A percentile compares a stretch with the other conserved stretches of the same genome.
Evolutionary conservation across 2,113 vertebrate species (phyloP).

Genomic region (Coturnix japonica): DNA sequence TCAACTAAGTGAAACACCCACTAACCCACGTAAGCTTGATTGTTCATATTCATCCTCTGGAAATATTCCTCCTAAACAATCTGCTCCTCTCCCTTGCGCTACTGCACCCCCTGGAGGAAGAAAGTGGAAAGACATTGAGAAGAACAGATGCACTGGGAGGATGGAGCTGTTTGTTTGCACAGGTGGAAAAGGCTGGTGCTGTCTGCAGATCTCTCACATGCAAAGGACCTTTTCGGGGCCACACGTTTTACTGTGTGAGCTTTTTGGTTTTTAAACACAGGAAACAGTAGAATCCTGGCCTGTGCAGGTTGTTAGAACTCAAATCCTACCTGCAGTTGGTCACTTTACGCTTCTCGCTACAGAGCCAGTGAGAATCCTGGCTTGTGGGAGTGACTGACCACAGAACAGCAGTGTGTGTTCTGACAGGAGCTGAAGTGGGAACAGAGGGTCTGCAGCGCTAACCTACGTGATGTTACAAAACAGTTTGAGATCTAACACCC

Average conservation of each 20-base stretch:
- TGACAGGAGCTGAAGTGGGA: neutral
- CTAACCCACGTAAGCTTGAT: neutral
- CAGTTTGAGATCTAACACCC: conserved; percentile 47
- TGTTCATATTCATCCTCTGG: neutral
- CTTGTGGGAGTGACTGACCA: neutral
- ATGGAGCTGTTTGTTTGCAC: neutral
- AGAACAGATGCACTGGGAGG: neutral
- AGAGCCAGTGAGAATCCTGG: neutral
- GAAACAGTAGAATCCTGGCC: neutral
- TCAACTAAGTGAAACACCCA: neutral
- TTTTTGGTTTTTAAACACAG: neutral
- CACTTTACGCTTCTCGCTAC: neutral
- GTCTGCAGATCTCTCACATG: neutral
- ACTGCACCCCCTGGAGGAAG: neutral
- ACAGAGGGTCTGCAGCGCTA: neutral
- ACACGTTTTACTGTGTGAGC: neutral
- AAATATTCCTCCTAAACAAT: neutral
- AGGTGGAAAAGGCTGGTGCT: neutral
- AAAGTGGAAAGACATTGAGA: neutral
- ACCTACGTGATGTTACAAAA: conserved; percentile 44
- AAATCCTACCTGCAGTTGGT: neutral
- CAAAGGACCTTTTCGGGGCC: neutral
- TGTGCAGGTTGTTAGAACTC: neutral
- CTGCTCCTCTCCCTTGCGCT: neutral
- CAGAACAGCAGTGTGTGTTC: neutral